A percentile compares a stretch with the other conserved stretches of the same genome.
Evolutionary conservation across 1,140 invertebrate genomes (phyloP).

Genomic region (Hypsibius dujardini): DNA sequence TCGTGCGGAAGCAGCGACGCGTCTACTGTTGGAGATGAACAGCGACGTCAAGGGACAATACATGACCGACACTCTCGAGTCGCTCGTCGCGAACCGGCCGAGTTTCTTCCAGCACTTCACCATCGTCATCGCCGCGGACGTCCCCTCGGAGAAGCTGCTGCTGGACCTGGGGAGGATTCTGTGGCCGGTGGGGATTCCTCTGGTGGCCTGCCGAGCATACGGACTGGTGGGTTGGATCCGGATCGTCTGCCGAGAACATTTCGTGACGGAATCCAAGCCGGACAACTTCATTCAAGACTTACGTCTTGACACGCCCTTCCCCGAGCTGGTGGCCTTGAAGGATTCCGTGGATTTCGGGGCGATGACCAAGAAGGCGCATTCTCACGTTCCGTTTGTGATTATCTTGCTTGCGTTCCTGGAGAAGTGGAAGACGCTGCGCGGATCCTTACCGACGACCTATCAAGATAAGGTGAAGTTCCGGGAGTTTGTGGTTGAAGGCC

Average conservation of each 20-base stretch:
- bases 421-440: constrained; percentile 50
- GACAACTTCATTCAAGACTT: constrained; percentile 75
- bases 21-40: constrained; percentile 73
- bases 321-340: constrained; percentile 51
- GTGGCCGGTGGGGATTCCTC: constrained; percentile 23
- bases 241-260: constrained; percentile 73
- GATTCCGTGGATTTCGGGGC: constrained; percentile 51
- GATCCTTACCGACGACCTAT: constrained; percentile 50
- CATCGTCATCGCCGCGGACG: background rate
- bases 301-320: constrained; percentile 67
- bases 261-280: constrained; percentile 76
- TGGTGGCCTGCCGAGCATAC: constrained; percentile 44
- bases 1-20: constrained; percentile 59
- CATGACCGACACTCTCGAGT: constrained; percentile 51
- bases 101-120: background rate
- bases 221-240: constrained; percentile 81
- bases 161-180: constrained; percentile 22
- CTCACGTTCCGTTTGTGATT: constrained; percentile 77
- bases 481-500: constrained; percentile 43
- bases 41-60: constrained; percentile 76
- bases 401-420: constrained; percentile 70
- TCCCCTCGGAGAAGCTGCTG: constrained; percentile 14
- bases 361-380: constrained; percentile 65
- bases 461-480: constrained; percentile 65
- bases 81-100: background rate